A percentile compares a stretch with the other conserved stretches of the same genome.
These are phyloP conservation scores for Theretra japonica DNA, from an alignment of 2,888 invertebrate species.

Conservation along the genomic window DNA sequence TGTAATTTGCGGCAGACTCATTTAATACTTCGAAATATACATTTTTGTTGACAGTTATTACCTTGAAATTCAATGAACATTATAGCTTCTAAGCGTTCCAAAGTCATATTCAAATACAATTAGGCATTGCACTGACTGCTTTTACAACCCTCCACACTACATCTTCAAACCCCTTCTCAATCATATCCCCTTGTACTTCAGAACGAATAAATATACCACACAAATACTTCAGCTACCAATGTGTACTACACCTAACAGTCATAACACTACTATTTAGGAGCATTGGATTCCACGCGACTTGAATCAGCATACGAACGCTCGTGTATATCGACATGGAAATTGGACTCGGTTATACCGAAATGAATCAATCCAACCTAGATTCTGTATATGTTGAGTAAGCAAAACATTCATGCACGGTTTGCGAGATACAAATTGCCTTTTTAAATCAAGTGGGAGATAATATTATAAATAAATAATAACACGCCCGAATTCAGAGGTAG, in stretches of 20 bases:
- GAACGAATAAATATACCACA: neutral
- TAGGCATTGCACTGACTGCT: too few relatives aligned
- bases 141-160: neutral
- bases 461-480: neutral
- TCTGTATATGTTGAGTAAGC: constrained; percentile 9
- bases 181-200: neutral
- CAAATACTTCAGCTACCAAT: neutral
- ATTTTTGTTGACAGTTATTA: too few relatives aligned
- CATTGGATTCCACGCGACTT: neutral
- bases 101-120: too few relatives aligned
- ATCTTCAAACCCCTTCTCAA: neutral
- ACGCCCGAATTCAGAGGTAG: neutral
- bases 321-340: constrained; percentile 5
- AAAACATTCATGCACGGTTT: neutral
- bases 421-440: neutral
- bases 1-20: too few relatives aligned
- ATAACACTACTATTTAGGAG: constrained; percentile 18
- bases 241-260: constrained; percentile 1
- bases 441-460: neutral
- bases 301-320: constrained; percentile 20
- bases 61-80: too few relatives aligned
- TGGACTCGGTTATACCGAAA: constrained; percentile 15
- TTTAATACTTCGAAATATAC: too few relatives aligned
- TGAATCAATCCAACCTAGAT: constrained; percentile 25
- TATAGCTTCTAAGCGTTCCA: too few relatives aligned